Conservation (phyloP, 2,113 vertebrate genomes). For the Myotis davidii region DNA sequence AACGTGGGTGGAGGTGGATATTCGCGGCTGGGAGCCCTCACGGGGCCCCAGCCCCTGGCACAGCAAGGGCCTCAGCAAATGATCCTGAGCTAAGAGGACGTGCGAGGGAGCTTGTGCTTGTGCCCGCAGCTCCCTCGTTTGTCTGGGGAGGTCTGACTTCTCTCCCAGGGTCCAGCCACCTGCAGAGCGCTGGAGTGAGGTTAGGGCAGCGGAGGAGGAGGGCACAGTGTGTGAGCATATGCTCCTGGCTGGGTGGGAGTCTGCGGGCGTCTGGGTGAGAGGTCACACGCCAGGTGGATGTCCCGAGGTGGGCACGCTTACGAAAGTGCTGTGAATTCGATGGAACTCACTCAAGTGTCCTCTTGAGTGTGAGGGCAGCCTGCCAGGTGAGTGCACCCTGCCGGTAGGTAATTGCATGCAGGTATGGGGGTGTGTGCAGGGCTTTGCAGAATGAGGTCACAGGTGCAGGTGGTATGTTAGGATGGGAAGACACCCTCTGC, state of each 20-base stretch:
- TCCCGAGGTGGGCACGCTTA: background rate
- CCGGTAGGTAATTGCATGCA: too few species aligned
- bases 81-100: background rate
- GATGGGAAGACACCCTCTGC: background rate
- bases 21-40: background rate
- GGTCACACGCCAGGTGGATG: background rate
- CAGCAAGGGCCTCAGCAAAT: background rate
- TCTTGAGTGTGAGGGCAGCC: background rate
- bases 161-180: background rate
- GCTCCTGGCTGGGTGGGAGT: background rate
- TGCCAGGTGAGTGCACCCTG: background rate
- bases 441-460: background rate
- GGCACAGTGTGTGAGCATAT: background rate
- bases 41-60: background rate
- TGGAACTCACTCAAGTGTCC: background rate
- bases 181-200: background rate
- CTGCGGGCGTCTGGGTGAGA: background rate
- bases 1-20: too few species aligned
- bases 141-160: background rate
- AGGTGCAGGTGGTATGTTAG: background rate
- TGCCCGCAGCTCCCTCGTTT: background rate
- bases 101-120: background rate
- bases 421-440: background rate
- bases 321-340: background rate
- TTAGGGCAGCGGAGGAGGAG: rapidly evolving